Evolutionary conservation across 2,888 invertebrate genomes (phyloP).

Genomic region (Pandemis cinnamomeana): DNA sequence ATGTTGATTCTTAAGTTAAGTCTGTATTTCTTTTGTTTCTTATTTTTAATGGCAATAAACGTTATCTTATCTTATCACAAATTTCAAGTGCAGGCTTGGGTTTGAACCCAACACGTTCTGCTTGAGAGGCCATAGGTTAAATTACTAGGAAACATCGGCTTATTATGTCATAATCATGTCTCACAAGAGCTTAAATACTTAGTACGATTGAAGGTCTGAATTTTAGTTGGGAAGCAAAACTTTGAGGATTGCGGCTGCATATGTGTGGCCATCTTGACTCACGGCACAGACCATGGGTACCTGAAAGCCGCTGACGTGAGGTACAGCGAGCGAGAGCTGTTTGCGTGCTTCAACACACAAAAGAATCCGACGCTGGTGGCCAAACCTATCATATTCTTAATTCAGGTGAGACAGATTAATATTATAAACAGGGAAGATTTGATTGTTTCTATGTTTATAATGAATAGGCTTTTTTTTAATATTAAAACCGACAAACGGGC

Average conservation of each 20-base stretch:
- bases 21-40: too few species aligned
- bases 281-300: slow-evolving; percentile 22
- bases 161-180: too few species aligned
- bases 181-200: too few species aligned
- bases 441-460: too few species aligned
- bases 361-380: slow-evolving; percentile 11
- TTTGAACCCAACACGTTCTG: too few species aligned
- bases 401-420: slow-evolving; percentile 2
- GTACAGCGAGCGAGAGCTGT: slow-evolving; percentile 18
- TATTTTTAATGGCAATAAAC: too few species aligned
- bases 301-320: slow-evolving; percentile 8
- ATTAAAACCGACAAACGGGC: too few species aligned
- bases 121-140: background rate
- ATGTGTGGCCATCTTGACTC: slow-evolving; percentile 26
- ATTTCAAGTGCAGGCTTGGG: too few species aligned
- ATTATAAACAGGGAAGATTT: too few species aligned
- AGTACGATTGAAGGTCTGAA: background rate
- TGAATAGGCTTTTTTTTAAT: too few species aligned
- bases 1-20: too few species aligned
- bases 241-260: slow-evolving; percentile 11
- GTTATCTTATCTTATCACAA: too few species aligned
- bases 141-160: background rate
- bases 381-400: slow-evolving; percentile 22
- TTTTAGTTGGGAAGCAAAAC: slow-evolving; percentile 1
- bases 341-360: slow-evolving; percentile 14